Percentiles rank a stretch among this genome's conserved stretches.
These are phyloP conservation scores for Andrena bucephala DNA, from an alignment of 2,888 invertebrate species.

Conservation along the genomic window DNA sequence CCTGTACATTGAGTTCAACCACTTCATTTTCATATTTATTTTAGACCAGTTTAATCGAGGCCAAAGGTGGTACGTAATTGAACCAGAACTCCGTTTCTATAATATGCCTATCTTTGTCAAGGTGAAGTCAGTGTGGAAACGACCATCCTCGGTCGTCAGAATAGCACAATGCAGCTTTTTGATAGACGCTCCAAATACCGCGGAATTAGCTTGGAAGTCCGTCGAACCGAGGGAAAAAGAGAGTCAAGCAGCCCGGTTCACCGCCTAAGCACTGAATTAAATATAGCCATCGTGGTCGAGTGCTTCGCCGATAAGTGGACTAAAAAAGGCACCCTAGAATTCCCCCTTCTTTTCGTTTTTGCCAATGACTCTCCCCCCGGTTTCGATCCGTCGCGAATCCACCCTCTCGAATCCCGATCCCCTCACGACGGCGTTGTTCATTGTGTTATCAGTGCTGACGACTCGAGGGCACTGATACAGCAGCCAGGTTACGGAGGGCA, in stretches of 20 bases:
- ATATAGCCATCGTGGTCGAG: constrained; percentile 61
- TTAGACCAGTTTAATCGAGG: too few species aligned
- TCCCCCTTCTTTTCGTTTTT: constrained; percentile 1
- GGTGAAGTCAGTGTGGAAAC: too few species aligned
- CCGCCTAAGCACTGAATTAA: constrained; percentile 60
- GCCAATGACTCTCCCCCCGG: neutral
- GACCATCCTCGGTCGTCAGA: neutral
- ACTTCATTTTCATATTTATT: too few species aligned
- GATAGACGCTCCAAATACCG: constrained; percentile 23
- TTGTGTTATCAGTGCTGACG: constrained; percentile 1
- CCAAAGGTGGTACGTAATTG: too few species aligned
- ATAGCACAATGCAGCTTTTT: constrained; percentile 5
- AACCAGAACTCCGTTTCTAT: too few species aligned
- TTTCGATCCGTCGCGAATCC: constrained; percentile 16
- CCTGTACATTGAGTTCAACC: too few species aligned
- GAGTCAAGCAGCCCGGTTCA: constrained; percentile 57
- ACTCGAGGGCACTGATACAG: neutral
- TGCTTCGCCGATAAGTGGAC: constrained; percentile 54
- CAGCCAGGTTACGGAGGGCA: neutral
- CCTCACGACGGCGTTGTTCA: neutral
- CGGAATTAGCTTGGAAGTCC: constrained; percentile 39
- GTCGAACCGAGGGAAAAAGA: constrained; percentile 41
- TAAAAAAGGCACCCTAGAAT: constrained; percentile 34
- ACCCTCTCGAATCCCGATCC: constrained; percentile 9
- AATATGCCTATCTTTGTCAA: too few species aligned